Base-by-base conservation (phyloP, 2,888 invertebrate genomes). In the Chydorus sphaericus region DNA sequence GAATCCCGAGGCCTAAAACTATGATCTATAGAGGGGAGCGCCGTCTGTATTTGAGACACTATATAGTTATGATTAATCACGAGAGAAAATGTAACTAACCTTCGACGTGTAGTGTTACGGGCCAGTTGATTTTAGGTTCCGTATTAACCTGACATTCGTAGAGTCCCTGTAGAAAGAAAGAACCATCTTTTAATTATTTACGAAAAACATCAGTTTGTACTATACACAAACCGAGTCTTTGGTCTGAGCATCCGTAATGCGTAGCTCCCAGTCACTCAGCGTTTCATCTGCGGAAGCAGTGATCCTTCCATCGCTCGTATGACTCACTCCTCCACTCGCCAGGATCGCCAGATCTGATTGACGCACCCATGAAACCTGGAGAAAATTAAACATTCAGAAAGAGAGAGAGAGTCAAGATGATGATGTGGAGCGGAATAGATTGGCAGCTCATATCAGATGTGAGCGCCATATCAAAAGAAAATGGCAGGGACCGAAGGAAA, bases 121-220 rank as follows among this genome's bases (percentile, higher is more conserved):
- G 57, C 54, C 54, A 57, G 31, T 57, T 52, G 37, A 57, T 28
- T 54, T 57, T 57, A 8, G 57, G 57, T 18, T 57, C 57, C 36
- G 53, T 57, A 48, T 57, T 57, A 33, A 57, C 48, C 16, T 57
- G 57, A 16, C 57, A 57, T 33, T 53, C 39, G 54, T 57, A 57
- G 8, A 57, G n/a, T 18, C 57, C 57, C 44, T 44, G 44, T 2
- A 33, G 14, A 14, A 33, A 33, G 33, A 33, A 7, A 38, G n/a
- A 8, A 38, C 38, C 2, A 20, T 16, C 38, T 16, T 8, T 16
- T 38, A 44, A 44, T 26, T 16, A 20, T 4, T 23, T 44, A n/a
- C 20, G 2, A 26, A 10, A 26, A 23, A 44, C 14, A 44, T 20
- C n/a, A n/a, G 38, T 7, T 38, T 38, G 38, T 20, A 11, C 23